Evolutionary conservation across 2,797 vertebrate genomes (phyloP), one percentile per base, ranked within the genome.

Genomic region (Borostomias antarcticus): DNA sequence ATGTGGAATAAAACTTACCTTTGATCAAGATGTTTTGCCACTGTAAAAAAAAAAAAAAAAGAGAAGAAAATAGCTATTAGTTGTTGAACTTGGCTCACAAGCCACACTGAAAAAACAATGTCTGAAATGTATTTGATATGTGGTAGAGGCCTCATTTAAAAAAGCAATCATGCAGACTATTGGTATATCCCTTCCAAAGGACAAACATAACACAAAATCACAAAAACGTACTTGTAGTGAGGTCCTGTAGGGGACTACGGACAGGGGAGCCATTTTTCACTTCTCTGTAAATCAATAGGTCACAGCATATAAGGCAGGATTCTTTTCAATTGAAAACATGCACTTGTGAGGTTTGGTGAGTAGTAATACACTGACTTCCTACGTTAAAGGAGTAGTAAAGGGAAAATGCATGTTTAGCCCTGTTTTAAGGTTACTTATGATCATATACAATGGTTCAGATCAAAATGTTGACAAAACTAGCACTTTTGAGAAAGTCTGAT

Each of bases 231-330:
- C 85, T 75, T 35, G 73, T 26, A 45, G 79, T 66, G 60, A 88
- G 51, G 15, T 88, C 86, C 70, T 86, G 85, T 19, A 86, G 79
- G 58, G 89, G 82, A 76, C 67, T 81, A 62, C 61, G 70, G 33
- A 21, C 68, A 57, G 84, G 75, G 21, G 88, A 87, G 43, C 64
- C 66, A 76, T 82, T 86, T 65, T 92, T 91, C 19, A 30, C 68
- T 43, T 92, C 91, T 33, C 92, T 93, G 64, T 66, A 73, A 85
- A 74, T 4, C 3, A 21, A 35, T 23, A 35, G 56, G 6, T 9
- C 3, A 58, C 19, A 58, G 10, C 30, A 58, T n/a, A 35, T 64
- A 3, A 10, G n/a, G 0, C 6, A n/a, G 51, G 5, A 37, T 37
- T 11, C 35, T n/a, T n/a, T n/a, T 37, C 0, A 66, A 26, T 3